phyloP scores from a whole-genome alignment of 2,113 vertebrate species.

The Mionectes macconnelli region DNA sequence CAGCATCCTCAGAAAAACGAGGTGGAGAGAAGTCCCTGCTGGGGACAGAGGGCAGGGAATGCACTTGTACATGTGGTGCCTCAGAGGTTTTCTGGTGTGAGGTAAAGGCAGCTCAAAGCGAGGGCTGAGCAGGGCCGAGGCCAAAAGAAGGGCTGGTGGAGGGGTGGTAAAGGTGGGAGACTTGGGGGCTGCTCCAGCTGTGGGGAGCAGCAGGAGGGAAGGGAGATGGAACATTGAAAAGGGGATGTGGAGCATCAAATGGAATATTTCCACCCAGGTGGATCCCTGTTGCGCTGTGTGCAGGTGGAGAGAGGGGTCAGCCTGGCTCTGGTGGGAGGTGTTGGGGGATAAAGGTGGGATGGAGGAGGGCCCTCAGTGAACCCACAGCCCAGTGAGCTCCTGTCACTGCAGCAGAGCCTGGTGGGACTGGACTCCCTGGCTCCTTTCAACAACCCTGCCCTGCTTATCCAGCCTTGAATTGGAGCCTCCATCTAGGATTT shows the following conservation, averaged over 20 bases:
- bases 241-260: background rate
- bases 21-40: background rate
- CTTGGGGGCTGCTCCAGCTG: background rate
- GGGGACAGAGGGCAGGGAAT: background rate
- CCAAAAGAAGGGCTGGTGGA: fast-evolving
- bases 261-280: background rate
- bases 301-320: fast-evolving
- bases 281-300: fast-evolving
- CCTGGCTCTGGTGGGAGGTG: fast-evolving
- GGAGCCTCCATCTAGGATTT: background rate
- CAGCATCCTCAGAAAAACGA: fast-evolving
- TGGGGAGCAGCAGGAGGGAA: background rate
- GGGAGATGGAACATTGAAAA: fast-evolving
- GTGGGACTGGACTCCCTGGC: fast-evolving
- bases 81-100: fast-evolving
- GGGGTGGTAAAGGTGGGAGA: fast-evolving
- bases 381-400: background rate
- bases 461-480: background rate
- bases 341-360: background rate
- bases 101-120: background rate
- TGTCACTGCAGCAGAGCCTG: fast-evolving
- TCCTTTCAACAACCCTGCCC: background rate
- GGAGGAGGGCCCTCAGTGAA: background rate
- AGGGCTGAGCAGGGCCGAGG: background rate
- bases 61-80: fast-evolving